A percentile compares a stretch with the other conserved stretches of the same genome.
Conservation (phyloP, 1,140 invertebrate species). For the Mya arenaria region DNA sequence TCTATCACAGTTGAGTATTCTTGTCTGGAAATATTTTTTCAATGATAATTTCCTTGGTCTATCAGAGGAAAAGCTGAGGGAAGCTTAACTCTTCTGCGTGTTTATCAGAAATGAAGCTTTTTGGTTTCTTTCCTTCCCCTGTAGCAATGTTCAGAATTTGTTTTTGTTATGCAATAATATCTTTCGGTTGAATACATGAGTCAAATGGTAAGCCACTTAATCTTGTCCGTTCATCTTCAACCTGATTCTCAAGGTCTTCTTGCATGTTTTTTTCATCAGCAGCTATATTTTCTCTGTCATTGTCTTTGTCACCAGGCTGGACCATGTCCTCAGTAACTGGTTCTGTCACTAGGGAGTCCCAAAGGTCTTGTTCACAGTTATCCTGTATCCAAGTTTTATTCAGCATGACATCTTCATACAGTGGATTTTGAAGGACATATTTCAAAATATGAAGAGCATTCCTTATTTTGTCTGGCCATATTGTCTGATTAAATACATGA, state of each 20-base stretch:
- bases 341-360: constrained; percentile 25
- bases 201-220: constrained; percentile 24
- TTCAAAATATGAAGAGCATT: constrained; percentile 17
- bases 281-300: constrained; percentile 15
- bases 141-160: constrained; percentile 15
- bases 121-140: constrained; percentile 32
- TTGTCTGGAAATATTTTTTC: constrained; percentile 10
- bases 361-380: constrained; percentile 23
- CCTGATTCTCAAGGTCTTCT: constrained; percentile 14
- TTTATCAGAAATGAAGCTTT: constrained; percentile 15
- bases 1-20: constrained; percentile 29
- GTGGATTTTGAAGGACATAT: constrained; percentile 20
- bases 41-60: constrained; percentile 23
- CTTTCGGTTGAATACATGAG: constrained; percentile 33
- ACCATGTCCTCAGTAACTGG: constrained; percentile 15
- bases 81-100: constrained; percentile 19
- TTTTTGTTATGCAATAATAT: constrained; percentile 26
- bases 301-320: constrained; percentile 1
- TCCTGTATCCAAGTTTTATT: constrained; percentile 20
- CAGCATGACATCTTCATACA: constrained; percentile 28
- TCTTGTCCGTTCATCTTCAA: constrained; percentile 31
- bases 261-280: background rate
- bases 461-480: constrained; percentile 18
- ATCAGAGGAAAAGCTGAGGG: constrained; percentile 4
- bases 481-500: constrained; percentile 17